phyloP scores from a whole-genome alignment of 2,888 invertebrate species.

The Sphaerophoria rueppellii region DNA sequence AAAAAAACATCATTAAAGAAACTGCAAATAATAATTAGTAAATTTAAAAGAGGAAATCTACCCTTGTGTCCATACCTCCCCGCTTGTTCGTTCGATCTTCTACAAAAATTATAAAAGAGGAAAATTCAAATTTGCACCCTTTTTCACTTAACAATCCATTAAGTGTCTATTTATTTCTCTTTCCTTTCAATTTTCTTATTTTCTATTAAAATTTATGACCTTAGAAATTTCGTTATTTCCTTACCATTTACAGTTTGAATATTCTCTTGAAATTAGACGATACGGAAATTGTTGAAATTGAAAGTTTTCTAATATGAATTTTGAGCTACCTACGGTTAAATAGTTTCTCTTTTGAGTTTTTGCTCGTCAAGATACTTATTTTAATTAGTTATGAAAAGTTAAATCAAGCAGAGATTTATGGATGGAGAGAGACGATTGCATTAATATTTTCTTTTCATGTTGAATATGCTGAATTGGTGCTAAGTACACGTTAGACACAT shows the following conservation, averaged over 20 bases:
- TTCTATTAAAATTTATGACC: slow-evolving; percentile 3
- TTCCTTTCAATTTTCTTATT: neutral
- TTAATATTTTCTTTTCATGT: neutral
- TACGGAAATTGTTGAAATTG: neutral
- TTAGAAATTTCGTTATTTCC: neutral
- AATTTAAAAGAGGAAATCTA: neutral
- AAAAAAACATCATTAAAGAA: neutral
- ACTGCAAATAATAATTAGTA: neutral
- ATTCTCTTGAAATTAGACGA: too few relatives aligned
- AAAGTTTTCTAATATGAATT: neutral
- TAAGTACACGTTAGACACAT: too few relatives aligned
- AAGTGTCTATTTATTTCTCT: neutral
- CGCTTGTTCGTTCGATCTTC: too few relatives aligned
- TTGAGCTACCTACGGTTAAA: slow-evolving; percentile 3
- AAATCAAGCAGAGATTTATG: neutral
- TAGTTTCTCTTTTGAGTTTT: slow-evolving; percentile 9
- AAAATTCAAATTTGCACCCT: slow-evolving; percentile 20
- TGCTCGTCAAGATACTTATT: neutral
- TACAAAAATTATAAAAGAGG: neutral
- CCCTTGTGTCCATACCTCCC: neutral
- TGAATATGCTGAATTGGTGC: too few relatives aligned
- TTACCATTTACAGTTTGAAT: neutral
- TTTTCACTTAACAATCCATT: slow-evolving; percentile 31
- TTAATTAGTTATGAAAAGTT: slow-evolving; percentile 20
- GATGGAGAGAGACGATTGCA: neutral